A percentile compares a stretch with the other conserved stretches of the same genome.
phyloP scores from a whole-genome alignment of 2,797 vertebrate species.

The Cheirogaleus major region DNA sequence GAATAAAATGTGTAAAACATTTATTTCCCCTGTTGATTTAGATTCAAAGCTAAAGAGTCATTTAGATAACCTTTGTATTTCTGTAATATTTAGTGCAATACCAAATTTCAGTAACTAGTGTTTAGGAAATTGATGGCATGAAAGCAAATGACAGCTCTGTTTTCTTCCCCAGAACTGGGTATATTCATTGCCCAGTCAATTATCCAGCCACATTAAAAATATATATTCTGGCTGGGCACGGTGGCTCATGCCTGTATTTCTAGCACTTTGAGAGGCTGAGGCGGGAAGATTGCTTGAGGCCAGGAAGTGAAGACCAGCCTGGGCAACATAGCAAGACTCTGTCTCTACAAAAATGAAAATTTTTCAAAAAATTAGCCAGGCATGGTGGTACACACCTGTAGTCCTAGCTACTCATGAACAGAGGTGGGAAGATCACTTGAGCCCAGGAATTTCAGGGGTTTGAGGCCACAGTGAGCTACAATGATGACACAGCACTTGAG shows the following conservation, averaged over 20 bases:
- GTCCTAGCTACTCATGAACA: not conserved
- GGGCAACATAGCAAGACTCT: not conserved
- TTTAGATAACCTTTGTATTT: not conserved
- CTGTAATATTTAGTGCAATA: not conserved
- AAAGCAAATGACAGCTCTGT: not conserved
- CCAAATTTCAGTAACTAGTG: not conserved
- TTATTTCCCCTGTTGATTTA: not conserved
- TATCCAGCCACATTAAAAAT: not conserved
- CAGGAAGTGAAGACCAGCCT: not conserved
- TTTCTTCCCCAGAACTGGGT: not conserved
- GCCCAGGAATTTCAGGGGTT: not conserved
- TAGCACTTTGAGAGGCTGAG: not conserved
- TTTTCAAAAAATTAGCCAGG: not conserved
- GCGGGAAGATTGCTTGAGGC: not conserved
- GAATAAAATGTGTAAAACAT: not conserved
- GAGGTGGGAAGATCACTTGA: not conserved
- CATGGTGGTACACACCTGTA: not conserved
- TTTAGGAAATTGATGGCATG: not conserved
- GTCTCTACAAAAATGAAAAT: not conserved
- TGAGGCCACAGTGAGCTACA: not conserved
- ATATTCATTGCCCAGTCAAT: not conserved
- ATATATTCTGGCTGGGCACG: not conserved
- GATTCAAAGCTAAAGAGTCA: not conserved
- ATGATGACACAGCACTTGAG: not conserved
- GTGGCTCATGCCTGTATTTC: not conserved